Evolutionary conservation across 2,888 invertebrate species (phyloP).

Genomic region (Pollenia griseotomentosa): DNA sequence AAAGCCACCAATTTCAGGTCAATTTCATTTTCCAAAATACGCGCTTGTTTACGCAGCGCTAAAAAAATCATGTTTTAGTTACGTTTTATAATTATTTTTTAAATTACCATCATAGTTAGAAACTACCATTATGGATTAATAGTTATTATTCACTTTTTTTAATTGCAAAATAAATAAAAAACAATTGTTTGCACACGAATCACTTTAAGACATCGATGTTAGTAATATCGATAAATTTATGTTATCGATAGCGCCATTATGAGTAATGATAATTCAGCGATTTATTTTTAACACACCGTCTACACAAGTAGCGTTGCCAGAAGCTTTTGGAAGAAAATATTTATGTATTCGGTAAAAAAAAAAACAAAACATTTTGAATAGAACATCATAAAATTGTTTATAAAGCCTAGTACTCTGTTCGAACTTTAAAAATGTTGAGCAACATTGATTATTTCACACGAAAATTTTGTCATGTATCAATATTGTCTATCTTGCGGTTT

Average conservation of each 20-base stretch:
- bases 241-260: neutral
- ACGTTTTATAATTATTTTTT: neutral
- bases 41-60: slow-evolving; percentile 95
- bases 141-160: slow-evolving; percentile 32
- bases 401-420: no score
- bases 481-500: no score
- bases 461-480: no score
- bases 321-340: no score
- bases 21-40: slow-evolving; percentile 97
- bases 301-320: no score
- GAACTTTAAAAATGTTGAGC: no score
- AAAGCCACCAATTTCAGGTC: slow-evolving; percentile 97
- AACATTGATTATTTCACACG: no score
- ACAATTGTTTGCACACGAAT: slow-evolving; percentile 41
- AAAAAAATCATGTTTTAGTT: neutral
- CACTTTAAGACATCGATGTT: slow-evolving; percentile 28
- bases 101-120: slow-evolving; percentile 81
- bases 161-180: slow-evolving; percentile 46
- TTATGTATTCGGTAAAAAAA: no score
- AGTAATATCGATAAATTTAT: slow-evolving; percentile 19
- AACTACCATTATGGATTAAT: slow-evolving; percentile 77
- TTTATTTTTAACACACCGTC: neutral
- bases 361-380: no score
- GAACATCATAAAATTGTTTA: no score
- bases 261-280: slow-evolving; percentile 4